Base-by-base conservation (phyloP, 1,140 invertebrate species). In the Thaumetopoea pityocampa region DNA sequence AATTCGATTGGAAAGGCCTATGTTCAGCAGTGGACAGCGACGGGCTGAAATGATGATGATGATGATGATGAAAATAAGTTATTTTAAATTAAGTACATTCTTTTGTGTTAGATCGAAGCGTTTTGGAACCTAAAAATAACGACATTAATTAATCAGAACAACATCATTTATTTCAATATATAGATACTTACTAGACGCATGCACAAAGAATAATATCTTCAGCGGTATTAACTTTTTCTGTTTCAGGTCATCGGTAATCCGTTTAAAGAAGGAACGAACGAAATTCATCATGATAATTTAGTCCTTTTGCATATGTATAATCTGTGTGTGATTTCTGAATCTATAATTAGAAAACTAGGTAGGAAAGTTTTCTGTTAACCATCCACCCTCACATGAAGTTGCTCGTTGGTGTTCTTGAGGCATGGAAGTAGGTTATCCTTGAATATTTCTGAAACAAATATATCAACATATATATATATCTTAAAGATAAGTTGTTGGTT, bases 191-290 rank as follows among this genome's bases (percentile, higher is more conserved):
- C 92, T 93, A 14, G 92, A 92, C 10, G 90, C 88, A 78, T 93
- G 90, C 11, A 93, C 90, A 62, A 94, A 93, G 72, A 92, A 93
- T 41, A 93, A 85, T 42, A 93, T 74, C 69, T 94, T 94, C 10
- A 93, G 60, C 1, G 92, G 90, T 42, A 93, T 77, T 4, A 93
- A 73, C 66, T 93, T 88, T 60, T 92, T 92, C 49, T 91, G 90
- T 41, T 86, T 87, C 48, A 93, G 88, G 70, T 93, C 92, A 48
- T 91, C 89, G 37, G 87, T 73, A 38, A 93, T 91, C 51, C 92
- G 74, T 53, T 86, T 74, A 53, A 89, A 90, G 57, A 91, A 92
- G 22, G 85, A 85, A 24, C 87, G 87, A 45, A 90, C 44, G 42
- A 89, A 79, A 73, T 86, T 81, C 89, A 90, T 90, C 54, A 76